Evolutionary conservation across 2,797 vertebrate genomes (phyloP), one percentile per base, ranked within the genome.

Genomic region (Miichthys miiuy): DNA sequence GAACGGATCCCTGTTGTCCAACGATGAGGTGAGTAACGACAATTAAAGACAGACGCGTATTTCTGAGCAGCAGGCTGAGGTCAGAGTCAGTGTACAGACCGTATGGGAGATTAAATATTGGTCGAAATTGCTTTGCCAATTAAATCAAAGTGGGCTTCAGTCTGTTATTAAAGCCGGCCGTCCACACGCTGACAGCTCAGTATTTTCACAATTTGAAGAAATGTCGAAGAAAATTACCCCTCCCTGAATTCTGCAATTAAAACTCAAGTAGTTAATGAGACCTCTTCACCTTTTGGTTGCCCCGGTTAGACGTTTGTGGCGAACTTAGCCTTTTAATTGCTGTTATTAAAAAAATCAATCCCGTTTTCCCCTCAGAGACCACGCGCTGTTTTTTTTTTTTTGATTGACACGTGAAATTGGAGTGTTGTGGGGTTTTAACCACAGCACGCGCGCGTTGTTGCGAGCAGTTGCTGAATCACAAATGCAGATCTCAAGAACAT

Each of bases 281-380:
- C 93, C 95, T 92, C 95, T 95, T 95, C 94, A 95, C 94, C 95
- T 95, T 92, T 88, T 75, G 94, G 86, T 91, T 93, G 86, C 88
- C 91, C 93, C 80, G 80, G 86, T 93, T 88, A 92, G 88, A 91
- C 91, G 89, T 92, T 93, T 92, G 88, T 89, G 91, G 72, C 81
- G 82, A 93, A 94, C 92, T 89, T 92, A 89, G 86, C 87, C 87
- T 96, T 96, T 96, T 96, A 96, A 97, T 96, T 96, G 96, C 94
- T 88, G 96, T 94, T 93, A 96, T 96, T 96, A 96, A 95, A 95
- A 94, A 95, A 96, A 96, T 96, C 95, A 95, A 94, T 90, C 91
- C 92, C 88, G 84, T 89, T 82, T 89, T 21, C 76, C 84, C 1
- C 52, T 82, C 87, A 63, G 68, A 78, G 91, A 90, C 91, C 88